phyloP scores from a whole-genome alignment of 2,113 vertebrate species.

The Lagopus leucura region DNA sequence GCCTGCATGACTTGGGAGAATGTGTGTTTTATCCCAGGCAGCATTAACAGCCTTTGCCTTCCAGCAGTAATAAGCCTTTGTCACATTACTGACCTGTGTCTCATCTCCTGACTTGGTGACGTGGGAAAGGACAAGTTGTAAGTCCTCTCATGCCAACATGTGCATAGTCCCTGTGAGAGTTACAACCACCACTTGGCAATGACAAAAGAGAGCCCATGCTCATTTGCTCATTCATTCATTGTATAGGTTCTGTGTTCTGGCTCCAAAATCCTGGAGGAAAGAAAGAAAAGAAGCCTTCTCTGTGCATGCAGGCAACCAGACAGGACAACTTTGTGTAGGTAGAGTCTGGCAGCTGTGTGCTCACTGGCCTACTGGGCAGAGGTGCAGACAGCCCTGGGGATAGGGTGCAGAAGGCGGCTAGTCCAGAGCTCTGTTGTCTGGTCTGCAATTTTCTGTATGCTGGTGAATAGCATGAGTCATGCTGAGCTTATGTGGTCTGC shows the following conservation, averaged over 20 bases:
- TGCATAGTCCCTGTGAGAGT: rapidly evolving
- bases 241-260: not conserved
- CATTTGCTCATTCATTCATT: not conserved
- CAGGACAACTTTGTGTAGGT: not conserved
- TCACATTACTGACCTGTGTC: not conserved
- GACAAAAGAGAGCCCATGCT: not conserved
- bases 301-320: not conserved
- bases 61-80: not conserved
- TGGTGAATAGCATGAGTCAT: not conserved
- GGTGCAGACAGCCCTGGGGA: constrained; percentile 40
- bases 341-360: constrained; percentile 6
- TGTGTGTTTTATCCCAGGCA: not conserved
- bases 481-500: not conserved
- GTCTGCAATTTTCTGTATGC: not conserved
- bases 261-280: not conserved
- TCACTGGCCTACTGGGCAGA: not conserved
- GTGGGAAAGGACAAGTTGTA: not conserved
- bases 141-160: not conserved
- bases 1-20: rapidly evolving
- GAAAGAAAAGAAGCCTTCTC: not conserved
- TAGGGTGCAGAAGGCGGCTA: not conserved
- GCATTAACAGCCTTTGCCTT: not conserved
- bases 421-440: not conserved
- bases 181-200: rapidly evolving
- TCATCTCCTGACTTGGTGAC: not conserved